A percentile compares a stretch with the other conserved stretches of the same genome.
phyloP scores from a whole-genome alignment of 2,113 vertebrate species.

The Pontoporia blainvillei region DNA sequence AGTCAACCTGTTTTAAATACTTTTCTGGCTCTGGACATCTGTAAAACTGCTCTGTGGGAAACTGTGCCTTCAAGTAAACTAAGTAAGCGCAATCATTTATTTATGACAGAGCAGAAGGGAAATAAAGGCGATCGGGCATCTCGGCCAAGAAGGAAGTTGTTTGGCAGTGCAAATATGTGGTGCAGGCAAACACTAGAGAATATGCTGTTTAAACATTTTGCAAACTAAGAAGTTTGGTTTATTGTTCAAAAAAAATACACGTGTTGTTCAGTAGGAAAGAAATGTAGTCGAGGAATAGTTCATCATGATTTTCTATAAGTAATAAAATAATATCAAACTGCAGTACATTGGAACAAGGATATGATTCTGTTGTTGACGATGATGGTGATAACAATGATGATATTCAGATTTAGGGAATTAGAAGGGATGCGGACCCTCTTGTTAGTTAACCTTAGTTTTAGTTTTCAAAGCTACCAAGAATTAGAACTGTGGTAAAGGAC shows the following conservation, averaged over 20 bases:
- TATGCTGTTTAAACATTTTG: not conserved
- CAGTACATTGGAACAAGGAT: not conserved
- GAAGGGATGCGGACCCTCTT: not conserved
- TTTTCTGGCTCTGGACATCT: conserved; percentile 32
- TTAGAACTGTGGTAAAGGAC: not conserved
- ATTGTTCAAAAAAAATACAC: not conserved
- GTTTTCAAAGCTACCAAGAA: not conserved
- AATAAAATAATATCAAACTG: not conserved
- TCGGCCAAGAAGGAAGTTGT: not conserved
- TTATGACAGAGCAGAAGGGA: conserved; percentile 8
- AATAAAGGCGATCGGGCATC: not conserved
- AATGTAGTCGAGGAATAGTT: not conserved
- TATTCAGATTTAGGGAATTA: not conserved
- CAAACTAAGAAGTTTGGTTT: not conserved
- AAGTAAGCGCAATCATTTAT: not conserved
- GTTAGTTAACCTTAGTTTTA: not conserved
- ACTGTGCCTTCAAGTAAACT: not conserved
- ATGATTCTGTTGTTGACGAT: not conserved
- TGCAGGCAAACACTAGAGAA: not conserved
- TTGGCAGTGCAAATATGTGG: not conserved
- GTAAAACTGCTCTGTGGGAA: not conserved
- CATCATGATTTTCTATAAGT: not conserved
- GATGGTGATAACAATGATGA: not conserved
- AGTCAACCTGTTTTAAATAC: conserved; percentile 1
- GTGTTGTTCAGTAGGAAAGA: not conserved